These are phyloP conservation scores for Mormoops blainvillei DNA, from an alignment of 2,113 vertebrate genomes.

Conservation along the genomic window DNA sequence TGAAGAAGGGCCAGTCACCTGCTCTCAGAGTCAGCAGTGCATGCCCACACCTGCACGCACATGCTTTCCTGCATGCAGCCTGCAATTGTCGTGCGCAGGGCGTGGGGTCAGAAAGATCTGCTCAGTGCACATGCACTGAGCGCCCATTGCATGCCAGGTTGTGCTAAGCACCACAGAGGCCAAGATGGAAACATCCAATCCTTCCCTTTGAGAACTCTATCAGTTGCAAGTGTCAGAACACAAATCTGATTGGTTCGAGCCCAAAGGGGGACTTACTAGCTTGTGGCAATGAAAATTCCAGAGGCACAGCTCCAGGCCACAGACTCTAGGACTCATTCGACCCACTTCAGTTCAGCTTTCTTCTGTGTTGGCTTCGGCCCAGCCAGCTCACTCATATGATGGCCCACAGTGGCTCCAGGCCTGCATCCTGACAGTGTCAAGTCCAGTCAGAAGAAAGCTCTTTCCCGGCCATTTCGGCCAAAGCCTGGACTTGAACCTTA, in stretches of 20 bases:
- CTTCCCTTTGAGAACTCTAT: neutral
- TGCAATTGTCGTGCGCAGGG: too few relatives aligned
- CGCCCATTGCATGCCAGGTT: neutral
- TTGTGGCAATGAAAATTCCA: neutral
- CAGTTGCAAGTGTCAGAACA: neutral
- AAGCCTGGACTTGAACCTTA: neutral
- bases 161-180: neutral
- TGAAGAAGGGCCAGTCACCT: neutral
- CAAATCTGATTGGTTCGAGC: neutral
- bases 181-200: neutral
- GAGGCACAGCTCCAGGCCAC: neutral
- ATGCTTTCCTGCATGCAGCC: neutral
- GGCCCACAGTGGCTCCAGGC: neutral
- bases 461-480: neutral
- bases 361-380: rapidly evolving
- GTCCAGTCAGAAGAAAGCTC: neutral
- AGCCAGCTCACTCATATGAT: neutral
- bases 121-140: neutral
- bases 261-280: neutral
- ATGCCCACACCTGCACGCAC: neutral
- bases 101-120: neutral
- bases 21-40: neutral
- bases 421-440: neutral
- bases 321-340: neutral
- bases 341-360: neutral